phyloP scores from a whole-genome alignment of 2,888 invertebrate species.

The Panopea generosa region DNA sequence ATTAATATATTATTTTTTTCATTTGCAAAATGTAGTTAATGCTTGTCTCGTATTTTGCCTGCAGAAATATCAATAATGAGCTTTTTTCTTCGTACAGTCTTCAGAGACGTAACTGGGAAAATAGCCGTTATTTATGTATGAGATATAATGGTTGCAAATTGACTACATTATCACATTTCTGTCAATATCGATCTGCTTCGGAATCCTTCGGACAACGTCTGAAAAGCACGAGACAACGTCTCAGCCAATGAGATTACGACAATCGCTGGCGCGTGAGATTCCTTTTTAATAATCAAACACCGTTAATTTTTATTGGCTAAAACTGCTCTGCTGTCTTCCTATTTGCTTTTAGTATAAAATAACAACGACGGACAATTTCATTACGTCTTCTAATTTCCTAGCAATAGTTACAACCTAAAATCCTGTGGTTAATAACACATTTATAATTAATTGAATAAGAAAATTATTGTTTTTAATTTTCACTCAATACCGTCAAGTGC shows the following conservation, averaged over 20 bases:
- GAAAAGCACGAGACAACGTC: constrained; percentile 36
- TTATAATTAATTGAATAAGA: constrained; percentile 62
- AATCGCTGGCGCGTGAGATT: constrained; percentile 54
- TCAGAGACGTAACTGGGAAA: constrained; percentile 22
- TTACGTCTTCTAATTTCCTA: constrained; percentile 62
- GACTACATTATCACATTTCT: constrained; percentile 61
- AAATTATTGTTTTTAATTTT: constrained; percentile 25
- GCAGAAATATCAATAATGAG: background rate
- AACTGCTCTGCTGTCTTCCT: constrained; percentile 44
- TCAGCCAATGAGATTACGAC: constrained; percentile 54
- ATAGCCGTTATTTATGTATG: constrained; percentile 66
- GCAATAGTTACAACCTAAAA: constrained; percentile 55
- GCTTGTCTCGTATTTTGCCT: background rate
- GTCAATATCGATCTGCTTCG: constrained; percentile 48
- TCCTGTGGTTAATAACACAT: constrained; percentile 46
- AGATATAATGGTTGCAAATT: constrained; percentile 64
- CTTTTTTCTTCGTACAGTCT: background rate
- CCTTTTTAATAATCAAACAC: constrained; percentile 55
- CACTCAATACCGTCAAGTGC: constrained; percentile 21
- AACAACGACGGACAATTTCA: constrained; percentile 63
- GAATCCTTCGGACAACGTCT: constrained; percentile 40
- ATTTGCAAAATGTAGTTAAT: too few species aligned
- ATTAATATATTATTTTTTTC: too few species aligned
- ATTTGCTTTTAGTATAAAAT: constrained; percentile 63
- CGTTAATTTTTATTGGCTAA: constrained; percentile 65